Percentiles rank a stretch among this genome's conserved stretches.
Evolutionary conservation across 2,797 vertebrate genomes (phyloP).

Genomic region (Enteromius radiatus): DNA sequence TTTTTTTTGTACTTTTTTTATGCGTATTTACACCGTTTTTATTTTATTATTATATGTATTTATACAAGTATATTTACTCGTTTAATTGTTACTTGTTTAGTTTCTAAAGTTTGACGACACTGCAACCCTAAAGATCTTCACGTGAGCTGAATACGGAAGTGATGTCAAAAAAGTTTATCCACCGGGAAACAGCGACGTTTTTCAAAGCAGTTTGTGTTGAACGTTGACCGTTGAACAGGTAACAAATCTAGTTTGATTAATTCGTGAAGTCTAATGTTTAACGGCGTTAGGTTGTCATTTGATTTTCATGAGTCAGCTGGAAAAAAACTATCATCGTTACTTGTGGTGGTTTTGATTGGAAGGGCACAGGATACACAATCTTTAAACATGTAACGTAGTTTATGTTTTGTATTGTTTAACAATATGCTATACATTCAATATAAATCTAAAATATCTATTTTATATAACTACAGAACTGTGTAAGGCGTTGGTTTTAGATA

Average conservation of each 20-base stretch:
- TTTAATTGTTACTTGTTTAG: not conserved
- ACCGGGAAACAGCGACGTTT: not conserved
- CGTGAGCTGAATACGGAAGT: conserved; percentile 35
- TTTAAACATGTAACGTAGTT: too few relatives aligned
- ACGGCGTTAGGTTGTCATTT: not conserved
- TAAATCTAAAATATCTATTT: not conserved
- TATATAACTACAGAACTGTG: not conserved
- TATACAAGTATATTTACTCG: not conserved
- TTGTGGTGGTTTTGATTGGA: not conserved
- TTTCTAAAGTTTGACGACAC: not conserved
- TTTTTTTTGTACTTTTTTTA: too few relatives aligned
- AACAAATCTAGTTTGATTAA: not conserved
- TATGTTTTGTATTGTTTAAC: not conserved
- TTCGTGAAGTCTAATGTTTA: not conserved
- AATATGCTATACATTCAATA: not conserved
- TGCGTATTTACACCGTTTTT: not conserved
- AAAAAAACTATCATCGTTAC: not conserved
- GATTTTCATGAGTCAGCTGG: not conserved
- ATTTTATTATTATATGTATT: not conserved
- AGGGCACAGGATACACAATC: not conserved
- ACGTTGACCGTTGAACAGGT: not conserved
- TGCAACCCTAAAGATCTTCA: not conserved
- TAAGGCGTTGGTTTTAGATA: too few relatives aligned
- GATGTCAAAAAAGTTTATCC: conserved; percentile 30
- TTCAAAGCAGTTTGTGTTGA: not conserved